Conservation (phyloP, 2,797 vertebrate species). For the Hybognathus amarus region DNA sequence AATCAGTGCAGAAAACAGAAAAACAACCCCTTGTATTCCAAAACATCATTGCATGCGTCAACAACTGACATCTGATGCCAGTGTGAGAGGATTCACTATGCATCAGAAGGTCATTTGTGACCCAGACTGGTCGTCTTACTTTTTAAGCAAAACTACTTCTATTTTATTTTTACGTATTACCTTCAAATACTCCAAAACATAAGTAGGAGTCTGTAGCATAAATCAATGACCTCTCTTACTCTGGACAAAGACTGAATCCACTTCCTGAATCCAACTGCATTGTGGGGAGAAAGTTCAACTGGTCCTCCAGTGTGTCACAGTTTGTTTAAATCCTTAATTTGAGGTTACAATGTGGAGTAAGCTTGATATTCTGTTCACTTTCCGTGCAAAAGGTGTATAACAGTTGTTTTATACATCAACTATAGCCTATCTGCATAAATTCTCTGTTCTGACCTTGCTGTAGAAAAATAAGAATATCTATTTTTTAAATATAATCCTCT, state of each 20-base stretch:
- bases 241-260: constrained; percentile 33
- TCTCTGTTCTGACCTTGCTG: constrained; percentile 49
- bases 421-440: constrained; percentile 39
- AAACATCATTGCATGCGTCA: constrained; percentile 14
- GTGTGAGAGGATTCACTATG: background rate
- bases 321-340: constrained; percentile 73
- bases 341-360: constrained; percentile 40
- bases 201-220: constrained; percentile 43
- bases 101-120: constrained; percentile 3
- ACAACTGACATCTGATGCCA: constrained; percentile 6
- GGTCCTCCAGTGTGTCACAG: constrained; percentile 73
- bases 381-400: constrained; percentile 32
- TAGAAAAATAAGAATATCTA: constrained; percentile 69
- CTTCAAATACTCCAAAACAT: constrained; percentile 45
- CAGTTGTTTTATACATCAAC: constrained; percentile 26
- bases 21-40: constrained; percentile 11
- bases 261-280: constrained; percentile 48
- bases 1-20: constrained; percentile 36
- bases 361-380: constrained; percentile 38
- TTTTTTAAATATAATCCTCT: constrained; percentile 39
- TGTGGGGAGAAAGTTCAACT: constrained; percentile 51
- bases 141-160: constrained; percentile 15
- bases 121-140: background rate
- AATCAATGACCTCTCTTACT: constrained; percentile 30
- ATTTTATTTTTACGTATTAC: background rate